phyloP scores from a whole-genome alignment of 2,888 invertebrate species.

The Spilarctia lutea region DNA sequence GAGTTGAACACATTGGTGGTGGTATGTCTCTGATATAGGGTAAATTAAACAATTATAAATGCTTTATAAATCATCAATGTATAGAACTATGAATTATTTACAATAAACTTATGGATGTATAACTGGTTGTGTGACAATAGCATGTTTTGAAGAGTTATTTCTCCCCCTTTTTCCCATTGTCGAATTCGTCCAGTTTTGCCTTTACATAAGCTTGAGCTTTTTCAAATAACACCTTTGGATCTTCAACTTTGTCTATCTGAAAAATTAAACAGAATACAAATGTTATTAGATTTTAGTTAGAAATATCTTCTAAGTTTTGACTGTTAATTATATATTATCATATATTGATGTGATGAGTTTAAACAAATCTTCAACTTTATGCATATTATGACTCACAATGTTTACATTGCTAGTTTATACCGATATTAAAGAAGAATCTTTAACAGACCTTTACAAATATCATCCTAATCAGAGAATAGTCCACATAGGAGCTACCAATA shows the following conservation, averaged over 20 bases:
- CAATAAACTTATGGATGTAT: slow-evolving; percentile 60
- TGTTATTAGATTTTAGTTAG: neutral
- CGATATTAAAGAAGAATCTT: neutral
- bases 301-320: neutral
- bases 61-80: slow-evolving; percentile 67
- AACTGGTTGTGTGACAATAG: slow-evolving; percentile 35
- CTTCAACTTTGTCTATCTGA: slow-evolving; percentile 94
- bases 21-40: slow-evolving; percentile 89
- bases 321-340: too few relatives aligned
- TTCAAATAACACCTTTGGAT: slow-evolving; percentile 90
- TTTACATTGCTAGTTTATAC: neutral
- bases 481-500: neutral
- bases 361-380: neutral
- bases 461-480: neutral
- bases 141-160: slow-evolving; percentile 49
- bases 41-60: slow-evolving; percentile 52
- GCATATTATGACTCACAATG: neutral
- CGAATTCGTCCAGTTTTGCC: slow-evolving; percentile 83
- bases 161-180: slow-evolving; percentile 74
- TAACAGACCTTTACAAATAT: neutral
- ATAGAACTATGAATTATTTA: slow-evolving; percentile 75
- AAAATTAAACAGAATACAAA: slow-evolving; percentile 54
- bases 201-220: slow-evolving; percentile 90
- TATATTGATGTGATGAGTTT: neutral
- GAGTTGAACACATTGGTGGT: slow-evolving; percentile 95